Evolutionary conservation across 2,888 invertebrate genomes (phyloP).

Genomic region (Zelleria hepariella): DNA sequence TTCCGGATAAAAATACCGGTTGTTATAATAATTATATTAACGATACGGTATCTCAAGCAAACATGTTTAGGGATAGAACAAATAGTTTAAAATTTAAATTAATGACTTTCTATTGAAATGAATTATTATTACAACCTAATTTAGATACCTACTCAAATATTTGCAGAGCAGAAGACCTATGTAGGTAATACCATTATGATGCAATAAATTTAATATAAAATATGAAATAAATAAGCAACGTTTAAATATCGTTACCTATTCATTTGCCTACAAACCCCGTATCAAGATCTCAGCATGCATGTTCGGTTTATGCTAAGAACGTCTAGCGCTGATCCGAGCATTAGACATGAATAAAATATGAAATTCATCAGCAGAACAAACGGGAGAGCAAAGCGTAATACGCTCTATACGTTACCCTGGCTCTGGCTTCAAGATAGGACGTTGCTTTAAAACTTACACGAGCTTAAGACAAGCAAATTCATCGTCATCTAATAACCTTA

Average conservation of each 20-base stretch:
- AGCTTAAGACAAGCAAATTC: not conserved
- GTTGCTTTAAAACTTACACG: not conserved
- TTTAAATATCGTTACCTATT: not conserved
- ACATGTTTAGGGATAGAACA: too few relatives aligned
- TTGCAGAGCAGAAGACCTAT: not conserved
- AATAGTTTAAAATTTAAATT: too few relatives aligned
- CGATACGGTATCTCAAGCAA: too few relatives aligned
- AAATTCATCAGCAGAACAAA: slow-evolving; percentile 58
- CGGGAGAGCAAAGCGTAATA: slow-evolving; percentile 23
- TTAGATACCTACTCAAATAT: too few relatives aligned
- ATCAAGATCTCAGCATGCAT: not conserved
- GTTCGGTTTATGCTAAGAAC: not conserved
- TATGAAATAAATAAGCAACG: not conserved
- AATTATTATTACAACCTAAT: too few relatives aligned
- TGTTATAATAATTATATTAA: too few relatives aligned
- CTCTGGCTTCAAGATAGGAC: not conserved
- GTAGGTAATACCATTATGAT: not conserved
- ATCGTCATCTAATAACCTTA: not conserved
- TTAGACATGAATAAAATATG: slow-evolving; percentile 58
- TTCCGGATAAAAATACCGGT: too few relatives aligned
- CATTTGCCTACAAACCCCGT: not conserved
- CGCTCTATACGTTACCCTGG: not conserved
- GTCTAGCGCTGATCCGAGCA: not conserved
- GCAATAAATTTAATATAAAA: not conserved
- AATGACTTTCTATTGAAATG: too few relatives aligned